These are phyloP conservation scores for Colistium nudipinnis DNA, from an alignment of 2,113 vertebrate genomes.

Conservation along the genomic window DNA sequence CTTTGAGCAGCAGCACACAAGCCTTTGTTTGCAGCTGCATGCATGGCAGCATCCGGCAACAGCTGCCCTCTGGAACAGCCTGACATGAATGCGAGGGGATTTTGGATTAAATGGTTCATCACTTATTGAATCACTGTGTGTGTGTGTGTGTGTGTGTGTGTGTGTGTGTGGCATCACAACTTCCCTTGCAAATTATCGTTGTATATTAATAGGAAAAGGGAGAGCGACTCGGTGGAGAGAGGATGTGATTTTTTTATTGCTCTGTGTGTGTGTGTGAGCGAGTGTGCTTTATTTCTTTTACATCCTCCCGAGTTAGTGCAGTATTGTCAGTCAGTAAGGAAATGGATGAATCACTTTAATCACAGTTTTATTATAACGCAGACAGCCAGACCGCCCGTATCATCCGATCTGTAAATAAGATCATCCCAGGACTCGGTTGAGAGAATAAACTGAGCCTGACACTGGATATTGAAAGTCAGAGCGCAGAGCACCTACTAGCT, in stretches of 20 bases:
- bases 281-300: no score
- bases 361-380: slow-evolving; percentile 20
- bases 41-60: slow-evolving; percentile 53
- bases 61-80: slow-evolving; percentile 48
- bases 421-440: slow-evolving; percentile 35
- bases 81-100: slow-evolving; percentile 25
- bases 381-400: not conserved
- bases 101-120: slow-evolving; percentile 23
- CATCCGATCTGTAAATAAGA: slow-evolving; percentile 34
- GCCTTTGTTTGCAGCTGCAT: slow-evolving; percentile 68
- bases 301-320: not conserved
- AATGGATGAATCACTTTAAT: not conserved
- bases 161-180: not conserved
- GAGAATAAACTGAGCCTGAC: slow-evolving; percentile 35
- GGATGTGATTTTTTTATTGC: slow-evolving; percentile 20
- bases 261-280: not conserved
- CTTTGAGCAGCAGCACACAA: slow-evolving; percentile 50
- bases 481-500: slow-evolving; percentile 5
- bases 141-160: not conserved
- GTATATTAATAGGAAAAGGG: not conserved
- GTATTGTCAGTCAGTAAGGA: slow-evolving; percentile 3
- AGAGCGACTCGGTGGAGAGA: not conserved
- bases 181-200: not conserved
- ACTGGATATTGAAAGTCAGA: slow-evolving; percentile 37
- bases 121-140: slow-evolving; percentile 1